Percentiles rank a stretch among this genome's conserved stretches.
Evolutionary conservation across 1,140 invertebrate genomes (phyloP).

Genomic region (Drosophila nigrodunni): DNA sequence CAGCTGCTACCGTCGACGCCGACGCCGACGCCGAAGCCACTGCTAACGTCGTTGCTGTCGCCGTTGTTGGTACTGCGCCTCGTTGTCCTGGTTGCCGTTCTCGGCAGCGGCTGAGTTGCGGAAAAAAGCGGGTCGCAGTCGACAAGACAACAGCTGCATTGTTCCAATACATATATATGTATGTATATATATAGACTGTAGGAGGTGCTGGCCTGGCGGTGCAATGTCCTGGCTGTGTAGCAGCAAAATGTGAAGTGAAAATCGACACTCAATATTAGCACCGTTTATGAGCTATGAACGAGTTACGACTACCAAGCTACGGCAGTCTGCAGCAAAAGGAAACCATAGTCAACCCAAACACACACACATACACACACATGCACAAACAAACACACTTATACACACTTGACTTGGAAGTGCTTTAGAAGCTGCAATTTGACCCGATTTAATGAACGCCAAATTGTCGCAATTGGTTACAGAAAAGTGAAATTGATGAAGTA

Average conservation of each 20-base stretch:
- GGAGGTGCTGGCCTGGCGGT: conserved; percentile 35
- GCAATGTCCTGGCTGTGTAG: conserved; percentile 62
- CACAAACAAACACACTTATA: background rate
- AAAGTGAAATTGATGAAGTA: conserved; percentile 37
- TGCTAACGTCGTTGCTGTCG: conserved; percentile 37
- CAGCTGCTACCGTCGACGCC: conserved; percentile 55
- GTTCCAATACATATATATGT: conserved; percentile 39
- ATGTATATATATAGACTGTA: background rate
- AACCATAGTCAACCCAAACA: conserved; percentile 35
- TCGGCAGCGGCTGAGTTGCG: background rate
- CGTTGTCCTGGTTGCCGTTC: conserved; percentile 6
- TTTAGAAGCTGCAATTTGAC: conserved; percentile 41
- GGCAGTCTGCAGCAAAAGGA: conserved; percentile 22
- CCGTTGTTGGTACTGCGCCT: conserved; percentile 4
- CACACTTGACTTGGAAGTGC: conserved; percentile 14
- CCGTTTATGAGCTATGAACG: conserved; percentile 77
- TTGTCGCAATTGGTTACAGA: conserved; percentile 32
- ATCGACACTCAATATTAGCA: conserved; percentile 80
- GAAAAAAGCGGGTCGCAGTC: conserved; percentile 69
- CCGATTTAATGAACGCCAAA: conserved; percentile 49
- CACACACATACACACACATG: conserved; percentile 15
- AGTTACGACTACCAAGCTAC: conserved; percentile 50
- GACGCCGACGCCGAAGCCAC: background rate
- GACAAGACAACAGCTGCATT: conserved; percentile 65
- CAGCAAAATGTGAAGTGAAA: conserved; percentile 62